Conservation (phyloP, 2,888 invertebrate genomes). For the Parthenolecanium corni region DNA sequence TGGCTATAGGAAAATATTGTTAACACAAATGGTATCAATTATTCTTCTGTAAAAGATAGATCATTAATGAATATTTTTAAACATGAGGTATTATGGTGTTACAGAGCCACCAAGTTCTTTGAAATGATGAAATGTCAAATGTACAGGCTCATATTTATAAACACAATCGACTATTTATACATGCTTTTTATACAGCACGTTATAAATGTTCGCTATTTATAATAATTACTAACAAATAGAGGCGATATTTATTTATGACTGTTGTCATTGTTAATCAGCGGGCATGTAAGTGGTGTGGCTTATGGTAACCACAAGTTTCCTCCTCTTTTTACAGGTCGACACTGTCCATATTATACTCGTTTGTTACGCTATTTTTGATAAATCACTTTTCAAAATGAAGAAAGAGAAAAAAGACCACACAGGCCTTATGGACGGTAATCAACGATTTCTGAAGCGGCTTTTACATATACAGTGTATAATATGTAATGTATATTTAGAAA, state of each 20-base stretch:
- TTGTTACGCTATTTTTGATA: conserved; percentile 20
- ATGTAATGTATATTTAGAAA: no score
- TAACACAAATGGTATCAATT: no score
- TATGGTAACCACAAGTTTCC: conserved; percentile 1
- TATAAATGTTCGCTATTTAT: conserved; percentile 22
- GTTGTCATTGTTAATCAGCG: conserved; percentile 27
- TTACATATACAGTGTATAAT: no score
- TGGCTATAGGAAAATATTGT: no score
- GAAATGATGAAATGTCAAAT: no score
- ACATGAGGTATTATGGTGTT: no score
- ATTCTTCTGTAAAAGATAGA: no score
- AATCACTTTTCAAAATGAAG: conserved; percentile 3
- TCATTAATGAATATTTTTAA: no score
- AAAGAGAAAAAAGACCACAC: conserved; percentile 22
- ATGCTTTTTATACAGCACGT: not conserved
- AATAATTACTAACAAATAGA: conserved; percentile 22
- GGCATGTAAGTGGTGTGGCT: conserved; percentile 19
- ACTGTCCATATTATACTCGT: conserved; percentile 13
- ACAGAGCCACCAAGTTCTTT: no score
- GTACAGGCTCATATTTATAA: not conserved
- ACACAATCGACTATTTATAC: conserved; percentile 10
- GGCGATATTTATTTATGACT: conserved; percentile 22
- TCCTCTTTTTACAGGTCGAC: not conserved
- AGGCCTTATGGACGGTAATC: conserved; percentile 4
- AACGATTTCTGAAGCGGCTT: conserved; percentile 3